Evolutionary conservation across 2,797 vertebrate species (phyloP).

Genomic region (Helicolenus hilgendorfi): DNA sequence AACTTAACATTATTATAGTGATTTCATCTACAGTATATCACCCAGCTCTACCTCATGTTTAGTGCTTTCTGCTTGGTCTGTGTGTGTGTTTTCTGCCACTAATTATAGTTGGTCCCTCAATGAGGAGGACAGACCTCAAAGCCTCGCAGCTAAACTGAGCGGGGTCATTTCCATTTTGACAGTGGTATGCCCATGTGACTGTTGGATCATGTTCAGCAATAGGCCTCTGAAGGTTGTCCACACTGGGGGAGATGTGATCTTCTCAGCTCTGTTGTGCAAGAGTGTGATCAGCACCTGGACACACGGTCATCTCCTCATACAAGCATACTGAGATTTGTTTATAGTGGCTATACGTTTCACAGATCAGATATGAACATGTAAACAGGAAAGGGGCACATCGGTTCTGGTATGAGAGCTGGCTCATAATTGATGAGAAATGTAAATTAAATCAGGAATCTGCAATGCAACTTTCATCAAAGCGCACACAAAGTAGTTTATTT

Average conservation of each 20-base stretch:
- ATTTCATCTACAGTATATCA: not conserved
- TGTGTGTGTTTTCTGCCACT: constrained; percentile 39
- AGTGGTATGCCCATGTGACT: constrained; percentile 84
- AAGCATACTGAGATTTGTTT: not conserved
- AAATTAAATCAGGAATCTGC: not conserved
- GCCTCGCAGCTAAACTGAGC: constrained; percentile 74
- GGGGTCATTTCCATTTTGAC: constrained; percentile 81
- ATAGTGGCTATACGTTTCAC: no score
- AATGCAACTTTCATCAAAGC: not conserved
- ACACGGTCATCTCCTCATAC: not conserved
- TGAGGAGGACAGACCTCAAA: constrained; percentile 42
- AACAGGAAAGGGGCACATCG: not conserved
- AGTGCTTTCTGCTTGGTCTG: not conserved
- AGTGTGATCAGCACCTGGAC: constrained; percentile 20
- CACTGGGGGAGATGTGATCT: not conserved
- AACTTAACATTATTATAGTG: not conserved
- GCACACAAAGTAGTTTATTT: not conserved
- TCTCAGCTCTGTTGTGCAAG: constrained; percentile 41
- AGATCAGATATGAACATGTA: not conserved
- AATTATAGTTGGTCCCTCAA: constrained; percentile 66
- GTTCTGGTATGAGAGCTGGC: not conserved
- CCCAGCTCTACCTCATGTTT: not conserved
- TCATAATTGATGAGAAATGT: not conserved
- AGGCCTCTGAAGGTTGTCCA: constrained; percentile 39
- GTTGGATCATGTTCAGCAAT: constrained; percentile 73